Evolutionary conservation across 1,140 invertebrate genomes (phyloP), one percentile per base, ranked within the genome.

Genomic region (Agrypnia vestita): DNA sequence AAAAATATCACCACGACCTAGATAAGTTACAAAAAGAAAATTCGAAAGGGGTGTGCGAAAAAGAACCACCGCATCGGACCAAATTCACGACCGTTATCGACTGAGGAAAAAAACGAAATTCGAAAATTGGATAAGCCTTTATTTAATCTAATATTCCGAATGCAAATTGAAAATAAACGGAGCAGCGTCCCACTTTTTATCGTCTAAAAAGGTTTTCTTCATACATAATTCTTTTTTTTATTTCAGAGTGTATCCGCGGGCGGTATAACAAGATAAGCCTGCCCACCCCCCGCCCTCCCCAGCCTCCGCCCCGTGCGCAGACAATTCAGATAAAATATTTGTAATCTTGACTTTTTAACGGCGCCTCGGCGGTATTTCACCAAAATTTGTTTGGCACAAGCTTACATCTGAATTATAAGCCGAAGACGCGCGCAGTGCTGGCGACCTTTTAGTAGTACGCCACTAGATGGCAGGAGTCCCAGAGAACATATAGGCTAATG

Each of bases 171-270:
- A 64, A 64, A 43, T 21, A 64, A 64, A 64, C 25, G 25, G 13
- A 0, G 21, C n/a, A 13, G n/a, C 7, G 19, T 64, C 35, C 61
- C 19, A 25, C n/a, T 3, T 44, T 64, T 64, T 64, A 25, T 19
- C 0, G 25, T 43, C 19, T n/a, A n/a, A 64, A 64, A 64, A 43
- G 61, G 61, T 64, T 64, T 64, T 43, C 35, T 64, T 35, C 11
- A 64, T 64, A 64, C 61, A 43, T 64, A 64, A 64, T 64, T 64
- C 61, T 64, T 35, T 64, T 55, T 64, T 64, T 64, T 62, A 62
- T 35, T 35, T 64, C 59, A 43, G 11, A 51, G 59, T 13, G 25
- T 64, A 64, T 19, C 61, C 25, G 10, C 25, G 61, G 35, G 61
- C 61, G 1, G 1, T 13, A 4, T 64, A 25, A 64, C 61, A 21